phyloP scores from a whole-genome alignment of 2,797 vertebrate species.

The Miichthys miiuy region DNA sequence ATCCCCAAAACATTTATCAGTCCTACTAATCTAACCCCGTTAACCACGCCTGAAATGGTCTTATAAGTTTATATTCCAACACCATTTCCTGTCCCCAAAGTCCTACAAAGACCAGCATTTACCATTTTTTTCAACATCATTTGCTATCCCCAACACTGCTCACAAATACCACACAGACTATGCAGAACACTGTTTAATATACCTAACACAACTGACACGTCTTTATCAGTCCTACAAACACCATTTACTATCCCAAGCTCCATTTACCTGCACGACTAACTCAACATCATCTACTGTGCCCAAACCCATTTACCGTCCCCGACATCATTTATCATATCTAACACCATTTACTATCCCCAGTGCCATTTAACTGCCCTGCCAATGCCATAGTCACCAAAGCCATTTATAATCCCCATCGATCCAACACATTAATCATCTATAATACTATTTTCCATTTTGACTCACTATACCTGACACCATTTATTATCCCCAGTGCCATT shows the following conservation, averaged over 20 bases:
- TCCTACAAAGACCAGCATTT: background rate
- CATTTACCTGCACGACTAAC: too few species aligned
- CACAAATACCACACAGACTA: too few species aligned
- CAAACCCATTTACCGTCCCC: background rate
- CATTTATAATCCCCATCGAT: background rate
- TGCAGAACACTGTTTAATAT: too few species aligned
- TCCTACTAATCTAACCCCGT: too few species aligned
- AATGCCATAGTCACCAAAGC: background rate
- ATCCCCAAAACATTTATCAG: background rate
- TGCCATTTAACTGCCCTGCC: background rate
- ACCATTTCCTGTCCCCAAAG: background rate
- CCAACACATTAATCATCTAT: background rate
- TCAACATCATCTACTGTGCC: background rate
- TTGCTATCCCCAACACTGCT: too few species aligned
- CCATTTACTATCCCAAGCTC: background rate
- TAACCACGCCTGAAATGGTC: too few species aligned
- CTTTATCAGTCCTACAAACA: background rate
- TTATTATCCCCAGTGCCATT: background rate
- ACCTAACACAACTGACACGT: too few species aligned
- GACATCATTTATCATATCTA: background rate
- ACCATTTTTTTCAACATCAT: too few species aligned
- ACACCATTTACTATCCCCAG: background rate
- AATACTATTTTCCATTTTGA: background rate
- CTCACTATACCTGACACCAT: background rate
- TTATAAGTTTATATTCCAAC: background rate